Evolutionary conservation across 64 coral and sea anemone genomes (phyloP).

Genomic region (Pocillopora damicornis): DNA sequence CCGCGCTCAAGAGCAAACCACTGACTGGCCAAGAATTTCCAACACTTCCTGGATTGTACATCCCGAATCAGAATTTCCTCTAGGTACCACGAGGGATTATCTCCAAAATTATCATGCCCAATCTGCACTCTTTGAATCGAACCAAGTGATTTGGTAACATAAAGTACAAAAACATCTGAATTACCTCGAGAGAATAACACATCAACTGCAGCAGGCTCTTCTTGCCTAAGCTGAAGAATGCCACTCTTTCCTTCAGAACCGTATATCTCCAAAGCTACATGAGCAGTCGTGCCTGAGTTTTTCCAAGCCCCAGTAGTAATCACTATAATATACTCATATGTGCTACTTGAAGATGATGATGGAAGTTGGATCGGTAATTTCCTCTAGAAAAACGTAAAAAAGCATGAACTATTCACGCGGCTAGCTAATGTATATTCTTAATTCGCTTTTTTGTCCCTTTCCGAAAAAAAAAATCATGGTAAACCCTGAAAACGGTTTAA

Average conservation of each 20-base stretch:
- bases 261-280: conserved; percentile 36
- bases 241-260: conserved; percentile 23
- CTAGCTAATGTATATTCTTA: too few relatives aligned
- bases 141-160: conserved; percentile 27
- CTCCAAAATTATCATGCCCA: conserved; percentile 34
- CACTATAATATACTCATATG: conserved; percentile 4
- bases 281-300: conserved; percentile 42
- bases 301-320: conserved; percentile 50
- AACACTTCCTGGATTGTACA: neutral
- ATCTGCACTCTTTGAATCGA: conserved; percentile 6
- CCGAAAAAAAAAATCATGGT: too few relatives aligned
- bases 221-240: neutral
- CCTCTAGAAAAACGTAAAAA: neutral
- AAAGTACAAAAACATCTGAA: conserved; percentile 21
- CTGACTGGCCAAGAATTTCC: neutral
- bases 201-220: neutral
- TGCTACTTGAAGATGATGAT: neutral
- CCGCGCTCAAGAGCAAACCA: conserved; percentile 36
- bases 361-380: neutral
- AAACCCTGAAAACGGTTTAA: too few relatives aligned
- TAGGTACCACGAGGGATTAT: conserved; percentile 32
- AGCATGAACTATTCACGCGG: too few relatives aligned
- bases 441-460: too few relatives aligned
- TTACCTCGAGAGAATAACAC: neutral
- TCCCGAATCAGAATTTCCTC: conserved; percentile 20